Evolutionary conservation across 2,888 invertebrate species (phyloP), one percentile per base, ranked within the genome.

Genomic region (Dione vanillae): DNA sequence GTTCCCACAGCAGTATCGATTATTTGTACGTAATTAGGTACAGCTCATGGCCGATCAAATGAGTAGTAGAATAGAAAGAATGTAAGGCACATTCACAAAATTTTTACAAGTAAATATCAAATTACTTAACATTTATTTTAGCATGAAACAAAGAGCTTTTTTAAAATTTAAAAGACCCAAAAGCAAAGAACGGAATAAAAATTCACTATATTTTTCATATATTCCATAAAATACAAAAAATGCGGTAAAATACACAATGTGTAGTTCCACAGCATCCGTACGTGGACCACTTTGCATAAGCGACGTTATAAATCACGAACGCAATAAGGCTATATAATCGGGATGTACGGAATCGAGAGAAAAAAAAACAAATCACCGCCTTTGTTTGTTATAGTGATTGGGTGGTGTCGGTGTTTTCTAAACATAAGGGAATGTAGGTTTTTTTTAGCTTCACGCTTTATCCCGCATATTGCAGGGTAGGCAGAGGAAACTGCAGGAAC

Each of bases 341-440:
- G 59, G 59, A 72, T 65, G 71, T 79, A 77, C 79, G 80, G 82
- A 84, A 82, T 83, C 83, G 81, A 83, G 83, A 70, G 82, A 86
- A 86, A 87, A 85, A 84, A 85, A 84, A 81, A 87, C 86, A 86
- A 87, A 86, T 87, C 82, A 84, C 80, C 74, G 75, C 78, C 82
- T 86, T 86, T 85, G 83, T 85, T 78, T 77, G 66, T 62, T 51
- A 6, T 77, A 81, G 83, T 72, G 83, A 78, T 77, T 65, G 66
- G 70, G 70, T 68, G 65, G 73, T 74, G 69, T 72, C 72, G 73
- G 74, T 71, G 35, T 51, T 45, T 43, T 49, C 19, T 49, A 37
- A 35, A 16, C 49, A 20, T 66, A 12, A n/a, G 12, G 12, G 27
- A 27, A n/a, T n/a, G n/a, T n/a, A n/a, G n/a, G n/a, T n/a, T n/a